phyloP scores from a whole-genome alignment of 2,888 invertebrate species.

The Homarus gammarus region DNA sequence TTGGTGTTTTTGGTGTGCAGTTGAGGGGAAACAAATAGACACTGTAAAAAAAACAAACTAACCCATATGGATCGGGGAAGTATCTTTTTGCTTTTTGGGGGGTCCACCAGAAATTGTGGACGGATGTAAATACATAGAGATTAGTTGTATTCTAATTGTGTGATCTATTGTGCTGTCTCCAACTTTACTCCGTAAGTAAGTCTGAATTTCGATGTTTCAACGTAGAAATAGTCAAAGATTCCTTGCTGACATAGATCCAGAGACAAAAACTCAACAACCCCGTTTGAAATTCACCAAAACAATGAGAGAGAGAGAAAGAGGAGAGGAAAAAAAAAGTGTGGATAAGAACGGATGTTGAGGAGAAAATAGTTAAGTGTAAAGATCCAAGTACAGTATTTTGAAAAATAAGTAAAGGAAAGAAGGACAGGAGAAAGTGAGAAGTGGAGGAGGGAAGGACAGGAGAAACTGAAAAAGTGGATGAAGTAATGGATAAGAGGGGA shows the following conservation, averaged over 20 bases:
- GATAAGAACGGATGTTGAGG: background rate
- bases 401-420: conserved; percentile 11
- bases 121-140: conserved; percentile 68
- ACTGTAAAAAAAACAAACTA: conserved; percentile 56
- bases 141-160: conserved; percentile 72
- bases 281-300: conserved; percentile 48
- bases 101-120: conserved; percentile 59
- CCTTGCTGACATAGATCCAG: conserved; percentile 61
- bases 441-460: background rate
- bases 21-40: conserved; percentile 47
- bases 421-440: background rate
- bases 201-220: conserved; percentile 72
- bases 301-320: background rate
- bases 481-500: background rate
- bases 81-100: conserved; percentile 45
- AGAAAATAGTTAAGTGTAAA: too few relatives aligned
- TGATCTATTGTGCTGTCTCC: conserved; percentile 72
- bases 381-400: conserved; percentile 4
- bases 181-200: conserved; percentile 70
- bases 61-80: conserved; percentile 55
- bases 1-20: conserved; percentile 43
- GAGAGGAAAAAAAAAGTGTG: background rate
- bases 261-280: conserved; percentile 56
- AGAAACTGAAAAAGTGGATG: background rate
- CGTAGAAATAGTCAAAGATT: conserved; percentile 69